Percentiles rank a stretch among this genome's conserved stretches.
Conservation (phyloP, 2,113 vertebrate species). For the Mandrillus leucophaeus region DNA sequence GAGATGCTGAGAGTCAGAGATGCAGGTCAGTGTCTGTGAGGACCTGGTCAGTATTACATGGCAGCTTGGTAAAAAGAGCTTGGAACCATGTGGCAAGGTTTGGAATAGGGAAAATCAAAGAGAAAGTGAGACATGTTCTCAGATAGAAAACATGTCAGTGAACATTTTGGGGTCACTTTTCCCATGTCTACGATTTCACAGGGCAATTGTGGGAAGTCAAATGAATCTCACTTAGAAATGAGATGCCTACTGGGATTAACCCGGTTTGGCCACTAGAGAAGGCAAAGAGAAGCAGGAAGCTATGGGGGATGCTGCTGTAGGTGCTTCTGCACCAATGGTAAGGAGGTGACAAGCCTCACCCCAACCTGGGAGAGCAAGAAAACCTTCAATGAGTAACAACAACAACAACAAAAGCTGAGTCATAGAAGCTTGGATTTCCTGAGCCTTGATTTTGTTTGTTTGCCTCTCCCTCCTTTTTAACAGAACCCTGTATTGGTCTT, state of each 20-base stretch:
- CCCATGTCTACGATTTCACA: neutral
- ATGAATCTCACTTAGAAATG: neutral
- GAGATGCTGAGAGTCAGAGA: neutral
- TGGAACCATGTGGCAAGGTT: neutral
- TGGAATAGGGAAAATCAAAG: too few species aligned
- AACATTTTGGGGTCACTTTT: neutral
- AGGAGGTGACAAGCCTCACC: too few species aligned
- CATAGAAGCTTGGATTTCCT: neutral
- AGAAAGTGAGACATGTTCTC: neutral
- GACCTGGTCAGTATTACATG: neutral
- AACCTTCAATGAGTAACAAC: neutral
- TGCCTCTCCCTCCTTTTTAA: neutral
- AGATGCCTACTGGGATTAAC: neutral
- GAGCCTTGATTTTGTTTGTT: neutral
- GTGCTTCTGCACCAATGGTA: neutral
- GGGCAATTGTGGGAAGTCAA: neutral
- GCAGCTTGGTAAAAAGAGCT: neutral
- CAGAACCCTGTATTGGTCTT: neutral
- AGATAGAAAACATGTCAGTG: neutral
- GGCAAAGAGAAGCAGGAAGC: neutral
- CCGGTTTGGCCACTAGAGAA: neutral
- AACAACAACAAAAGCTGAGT: neutral
- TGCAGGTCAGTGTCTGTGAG: neutral
- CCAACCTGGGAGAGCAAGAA: neutral
- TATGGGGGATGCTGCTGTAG: fast-evolving